Evolutionary conservation across 2,888 invertebrate species (phyloP), one percentile per base, ranked within the genome.

Genomic region (Chironomus tentans): DNA sequence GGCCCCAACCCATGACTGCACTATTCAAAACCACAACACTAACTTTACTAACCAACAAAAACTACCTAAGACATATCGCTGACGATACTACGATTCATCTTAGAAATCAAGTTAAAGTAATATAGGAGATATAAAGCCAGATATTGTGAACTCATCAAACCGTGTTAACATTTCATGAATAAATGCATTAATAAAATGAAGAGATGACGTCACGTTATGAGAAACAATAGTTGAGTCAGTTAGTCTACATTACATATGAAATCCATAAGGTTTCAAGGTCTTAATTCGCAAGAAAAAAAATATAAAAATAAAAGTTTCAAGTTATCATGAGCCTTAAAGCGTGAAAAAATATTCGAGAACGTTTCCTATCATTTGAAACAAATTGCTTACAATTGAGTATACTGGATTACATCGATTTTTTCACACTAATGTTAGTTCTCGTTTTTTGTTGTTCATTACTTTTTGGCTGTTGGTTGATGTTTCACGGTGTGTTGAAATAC

Each of bases 391-490:
- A 46, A 62, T 46, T 65, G 21, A 24, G 65, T 56, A 73, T 12
- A 38, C 71, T 21, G 74, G 74, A 74, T 74, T 68, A 74, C 68
- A 74, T 74, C 38, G 74, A 74, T 74, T 74, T 74, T 74, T 48
- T 48, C 28, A 62, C 56, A 72, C 61, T 15, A 15, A 62, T 38
- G 10, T 38, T 38, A 28, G 65, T 65, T 24, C 65, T 65, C 10
- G 5, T 65, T 62, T 62, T 62, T 62, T 50, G n/a, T 56, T 56
- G 56, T 18, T 18, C 7, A 18, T 56, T 18, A 18, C 56, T 56
- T 18, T 56, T 56, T 18, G 56, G 18, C 18, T 56, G 38, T 38
- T 38, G 38, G 38, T 18, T 56, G 56, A 18, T 56, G 56, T 18
- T 56, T 56, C 56, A 56, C 56, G 56, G 15, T 56, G 56, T 56